phyloP scores from a whole-genome alignment of 2,113 vertebrate species.

The Sander lucioperca region DNA sequence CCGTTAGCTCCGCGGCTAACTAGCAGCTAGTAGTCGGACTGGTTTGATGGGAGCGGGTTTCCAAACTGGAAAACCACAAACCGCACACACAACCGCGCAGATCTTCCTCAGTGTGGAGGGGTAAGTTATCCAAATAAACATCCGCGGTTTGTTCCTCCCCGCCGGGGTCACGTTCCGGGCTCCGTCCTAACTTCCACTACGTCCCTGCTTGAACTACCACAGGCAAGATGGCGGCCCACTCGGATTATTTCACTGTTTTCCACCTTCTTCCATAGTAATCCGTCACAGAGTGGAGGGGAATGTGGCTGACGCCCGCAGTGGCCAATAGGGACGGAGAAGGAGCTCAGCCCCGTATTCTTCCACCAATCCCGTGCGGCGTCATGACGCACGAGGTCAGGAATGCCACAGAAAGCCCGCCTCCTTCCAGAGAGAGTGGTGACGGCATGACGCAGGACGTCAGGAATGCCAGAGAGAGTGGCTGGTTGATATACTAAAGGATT shows the following conservation, averaged over 20 bases:
- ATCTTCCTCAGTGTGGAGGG: neutral
- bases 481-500: no score
- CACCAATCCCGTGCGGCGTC: conserved; percentile 45
- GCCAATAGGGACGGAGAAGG: conserved; percentile 53
- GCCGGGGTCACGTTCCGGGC: neutral
- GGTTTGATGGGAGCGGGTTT: neutral
- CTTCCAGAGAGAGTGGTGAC: neutral
- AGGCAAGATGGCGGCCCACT: conserved; percentile 86
- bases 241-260: conserved; percentile 55
- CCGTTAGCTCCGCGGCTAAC: neutral
- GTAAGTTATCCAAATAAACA: neutral
- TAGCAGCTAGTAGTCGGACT: neutral
- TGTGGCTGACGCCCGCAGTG: conserved; percentile 44
- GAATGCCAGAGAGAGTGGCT: no score
- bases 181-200: conserved; percentile 47
- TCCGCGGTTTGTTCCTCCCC: neutral
- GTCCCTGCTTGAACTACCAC: conserved; percentile 61
- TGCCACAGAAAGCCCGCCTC: neutral
- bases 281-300: conserved; percentile 35
- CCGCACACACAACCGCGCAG: neutral
- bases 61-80: neutral
- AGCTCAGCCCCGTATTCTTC: neutral
- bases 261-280: conserved; percentile 53
- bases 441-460: no score
- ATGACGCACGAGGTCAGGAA: neutral